phyloP scores from a whole-genome alignment of 2,888 invertebrate species.

The Tenthredo notha region DNA sequence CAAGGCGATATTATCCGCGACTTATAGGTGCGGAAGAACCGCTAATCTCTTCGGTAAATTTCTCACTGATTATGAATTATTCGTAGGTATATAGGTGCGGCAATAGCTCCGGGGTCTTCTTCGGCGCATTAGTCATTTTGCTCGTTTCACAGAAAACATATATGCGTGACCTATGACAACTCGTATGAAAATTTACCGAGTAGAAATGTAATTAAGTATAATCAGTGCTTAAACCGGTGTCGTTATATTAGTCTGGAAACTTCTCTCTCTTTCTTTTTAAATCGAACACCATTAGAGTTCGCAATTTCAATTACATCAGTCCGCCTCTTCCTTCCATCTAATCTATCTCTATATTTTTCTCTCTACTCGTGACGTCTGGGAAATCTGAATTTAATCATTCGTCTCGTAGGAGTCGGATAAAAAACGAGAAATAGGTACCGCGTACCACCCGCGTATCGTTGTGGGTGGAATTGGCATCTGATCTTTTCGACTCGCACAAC shows the following conservation, averaged over 20 bases:
- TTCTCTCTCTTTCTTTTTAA: background rate
- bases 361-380: background rate
- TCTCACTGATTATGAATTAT: conserved; percentile 34
- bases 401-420: conserved; percentile 3
- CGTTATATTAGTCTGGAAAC: background rate
- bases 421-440: background rate
- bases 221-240: background rate
- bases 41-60: conserved; percentile 36
- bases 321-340: background rate
- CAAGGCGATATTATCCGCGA: background rate
- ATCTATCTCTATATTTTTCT: background rate
- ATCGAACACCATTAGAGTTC: conserved; percentile 12
- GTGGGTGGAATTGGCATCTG: conserved; percentile 33
- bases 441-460: background rate
- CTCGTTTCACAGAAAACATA: background rate
- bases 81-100: background rate
- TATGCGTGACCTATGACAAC: conserved; percentile 37
- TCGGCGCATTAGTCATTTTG: conserved; percentile 27
- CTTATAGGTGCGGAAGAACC: background rate
- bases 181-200: background rate
- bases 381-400: conserved; percentile 42
- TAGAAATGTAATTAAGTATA: background rate
- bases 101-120: background rate
- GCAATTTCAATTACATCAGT: conserved; percentile 28
- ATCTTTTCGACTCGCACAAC: background rate